Conservation (phyloP, 2,888 invertebrate genomes). For the Timema podura region DNA sequence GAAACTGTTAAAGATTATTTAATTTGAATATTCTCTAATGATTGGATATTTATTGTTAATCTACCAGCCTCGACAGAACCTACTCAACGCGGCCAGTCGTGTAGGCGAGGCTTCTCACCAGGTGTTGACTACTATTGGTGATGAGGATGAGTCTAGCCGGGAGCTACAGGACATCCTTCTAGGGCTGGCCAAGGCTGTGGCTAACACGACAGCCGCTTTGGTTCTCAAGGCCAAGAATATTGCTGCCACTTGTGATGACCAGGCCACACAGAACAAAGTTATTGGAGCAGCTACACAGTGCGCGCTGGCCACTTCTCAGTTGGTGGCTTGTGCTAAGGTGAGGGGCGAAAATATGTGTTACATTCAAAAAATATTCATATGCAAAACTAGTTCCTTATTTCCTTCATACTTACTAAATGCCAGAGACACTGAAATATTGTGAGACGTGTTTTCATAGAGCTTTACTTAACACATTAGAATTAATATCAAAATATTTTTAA, state of each 20-base stretch:
- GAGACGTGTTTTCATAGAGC: too few relatives aligned
- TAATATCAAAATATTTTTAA: too few relatives aligned
- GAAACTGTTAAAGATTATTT: too few relatives aligned
- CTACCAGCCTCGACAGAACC: slow-evolving; percentile 76
- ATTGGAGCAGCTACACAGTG: slow-evolving; percentile 96
- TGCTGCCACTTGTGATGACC: slow-evolving; percentile 83
- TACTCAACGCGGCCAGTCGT: slow-evolving; percentile 90
- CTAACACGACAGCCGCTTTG: slow-evolving; percentile 94
- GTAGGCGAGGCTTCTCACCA: slow-evolving; percentile 96
- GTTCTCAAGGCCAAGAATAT: slow-evolving; percentile 96
- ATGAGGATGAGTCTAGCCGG: slow-evolving; percentile 75
- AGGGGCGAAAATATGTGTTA: too few relatives aligned
- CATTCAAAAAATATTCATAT: too few relatives aligned
- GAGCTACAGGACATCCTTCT: slow-evolving; percentile 87
- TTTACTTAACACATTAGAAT: too few relatives aligned
- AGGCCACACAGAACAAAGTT: slow-evolving; percentile 77
- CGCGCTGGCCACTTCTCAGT: slow-evolving; percentile 93
- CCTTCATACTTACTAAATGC: too few relatives aligned
- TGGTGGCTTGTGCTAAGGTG: slow-evolving; percentile 95
- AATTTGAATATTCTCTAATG: too few relatives aligned
- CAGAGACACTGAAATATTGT: too few relatives aligned
- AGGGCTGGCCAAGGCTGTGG: slow-evolving; percentile 93
- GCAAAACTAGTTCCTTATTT: not conserved
- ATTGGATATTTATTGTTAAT: too few relatives aligned
- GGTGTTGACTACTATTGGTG: slow-evolving; percentile 85